Evolutionary conservation across 2,113 vertebrate genomes (phyloP), one percentile per base, ranked within the genome.

Genomic region (Chascanopsetta lugubris): DNA sequence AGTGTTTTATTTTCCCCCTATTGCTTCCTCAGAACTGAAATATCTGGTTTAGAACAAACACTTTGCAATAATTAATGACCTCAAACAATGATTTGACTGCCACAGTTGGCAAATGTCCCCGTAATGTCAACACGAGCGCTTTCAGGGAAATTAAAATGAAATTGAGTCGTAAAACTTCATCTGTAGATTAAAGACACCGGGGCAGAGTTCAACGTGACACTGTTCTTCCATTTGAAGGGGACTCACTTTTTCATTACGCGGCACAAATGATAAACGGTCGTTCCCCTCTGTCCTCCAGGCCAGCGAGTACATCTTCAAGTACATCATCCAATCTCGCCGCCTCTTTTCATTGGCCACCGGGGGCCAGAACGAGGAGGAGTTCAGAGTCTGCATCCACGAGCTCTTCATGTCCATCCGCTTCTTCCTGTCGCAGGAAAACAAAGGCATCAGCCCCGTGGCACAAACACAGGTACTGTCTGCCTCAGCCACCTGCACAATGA

Each of bases 321-420:
- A 98, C 63, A 99, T 99, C 53, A 94, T 99, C 81, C 97, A 98
- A 2, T 99, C 97, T 18, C 94, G 97, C 36, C 93, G 96, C 21
- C 92, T 99, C 18, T 99, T 95, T 84, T 95, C 97, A 5, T 89
- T 97, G 63, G 96, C 97, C 72, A 99, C 96, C 0, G 96, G 97
- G 6, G 96, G 97, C 46, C 97, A 98, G 89, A 96, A 95, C 1
- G 97, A 99, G 75, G 96, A 98, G 43, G 97, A 99, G 88, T 99
- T 99, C 77, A 94, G 95, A 68, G 95, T 95, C 84, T 97, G 96
- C 72, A 94, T 99, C 86, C 96, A 95, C 36, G 96, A 98, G 79
- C 94, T 99, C 46, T 96, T 98, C 47, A 95, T 97, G 95, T 99
- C 97, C n/a, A 94, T 99, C 21, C 95, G 95, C 51, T 98, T 98